Evolutionary conservation across 2,888 invertebrate genomes (phyloP), one percentile per base, ranked within the genome.

Genomic region (Caenorhabditis afra): DNA sequence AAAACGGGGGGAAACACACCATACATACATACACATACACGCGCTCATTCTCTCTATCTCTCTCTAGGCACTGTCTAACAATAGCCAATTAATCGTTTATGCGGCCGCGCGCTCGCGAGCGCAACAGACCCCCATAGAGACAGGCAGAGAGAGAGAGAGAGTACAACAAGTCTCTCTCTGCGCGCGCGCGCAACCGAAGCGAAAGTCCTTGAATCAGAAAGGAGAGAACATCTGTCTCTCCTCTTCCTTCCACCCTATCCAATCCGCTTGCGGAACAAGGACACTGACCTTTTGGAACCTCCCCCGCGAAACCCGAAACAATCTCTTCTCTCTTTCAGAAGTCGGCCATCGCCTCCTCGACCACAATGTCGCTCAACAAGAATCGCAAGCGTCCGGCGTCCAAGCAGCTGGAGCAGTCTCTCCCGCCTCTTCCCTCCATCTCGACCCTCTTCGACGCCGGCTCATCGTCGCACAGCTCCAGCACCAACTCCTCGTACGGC

Each of bases 61-160:
- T 39, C 39, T 39, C 39, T n/a, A n/a, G n/a, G n/a, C n/a, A n/a
- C n/a, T n/a, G n/a, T n/a, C 44, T 29, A 59, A 68, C 68, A 68
- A 68, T 68, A 68, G 68, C 50, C 68, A 58, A 59, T 68, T 68
- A 68, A 59, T 66, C 66, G 66, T 66, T 66, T 66, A 66, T 58
- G 67, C 67, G 59, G 52, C 4, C 29, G 59, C 59, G n/a, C n/a
- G n/a, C n/a, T n/a, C n/a, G n/a, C n/a, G n/a, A n/a, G n/a, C n/a
- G n/a, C n/a, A n/a, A n/a, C n/a, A n/a, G n/a, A n/a, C n/a, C n/a
- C n/a, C n/a, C n/a, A n/a, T n/a, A n/a, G n/a, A n/a, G 41, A 58
- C 47, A 49, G 53, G 39, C 55, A 44, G 35, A 65, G 55, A 29
- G 23, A 16, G 41, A 14, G 7, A 29, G 41, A 14, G 11, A 41